Evolutionary conservation across 2,113 vertebrate genomes (phyloP), one percentile per base, ranked within the genome.

Genomic region (Phyllostomus hastatus): DNA sequence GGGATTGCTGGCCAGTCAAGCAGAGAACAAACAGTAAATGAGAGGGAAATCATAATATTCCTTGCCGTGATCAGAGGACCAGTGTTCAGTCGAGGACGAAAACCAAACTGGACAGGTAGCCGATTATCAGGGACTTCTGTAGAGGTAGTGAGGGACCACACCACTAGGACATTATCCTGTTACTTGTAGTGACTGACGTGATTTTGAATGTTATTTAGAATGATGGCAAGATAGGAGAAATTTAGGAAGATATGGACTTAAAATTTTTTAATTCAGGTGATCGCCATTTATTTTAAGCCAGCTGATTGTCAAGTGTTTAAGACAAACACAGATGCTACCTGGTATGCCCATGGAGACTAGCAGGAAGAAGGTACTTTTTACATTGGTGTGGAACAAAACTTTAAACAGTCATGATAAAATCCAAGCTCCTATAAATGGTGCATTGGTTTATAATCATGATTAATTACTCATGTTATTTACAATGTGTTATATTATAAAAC

Each of bases 401-500:
- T 98, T 97, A 97, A 98, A 75, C 94, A 97, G 91, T 67, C 92
- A 87, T 90, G 80, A 88, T 91, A 97, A 96, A 97, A 80, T 91
- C 95, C 90, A 90, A 96, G 82, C 75, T 90, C 95, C 94, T 97
- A 94, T 97, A 98, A 95, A 95, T 97, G 91, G 96, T 96, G 69
- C 91, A 88, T 97, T 97, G 96, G 89, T 96, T 98, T 97, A 95
- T 70, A 98, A 84, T 98, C 96, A 94, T 97, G 92, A 97, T 98
- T 96, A 97, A 97, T 98, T 98, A 97, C 92, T 98, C 97, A 97
- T 90, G 73, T 97, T 98, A 97, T 98, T 98, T 98, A 97, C 93
- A 98, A 85, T 98, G 90, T 98, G 95, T 98, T 97, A 91, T 97
- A 96, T 97, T 98, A 95, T 98, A 98, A 98, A 98, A 96, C 89